Base-by-base conservation (phyloP, 2,888 invertebrate species). In the Orchesellides sinensis region DNA sequence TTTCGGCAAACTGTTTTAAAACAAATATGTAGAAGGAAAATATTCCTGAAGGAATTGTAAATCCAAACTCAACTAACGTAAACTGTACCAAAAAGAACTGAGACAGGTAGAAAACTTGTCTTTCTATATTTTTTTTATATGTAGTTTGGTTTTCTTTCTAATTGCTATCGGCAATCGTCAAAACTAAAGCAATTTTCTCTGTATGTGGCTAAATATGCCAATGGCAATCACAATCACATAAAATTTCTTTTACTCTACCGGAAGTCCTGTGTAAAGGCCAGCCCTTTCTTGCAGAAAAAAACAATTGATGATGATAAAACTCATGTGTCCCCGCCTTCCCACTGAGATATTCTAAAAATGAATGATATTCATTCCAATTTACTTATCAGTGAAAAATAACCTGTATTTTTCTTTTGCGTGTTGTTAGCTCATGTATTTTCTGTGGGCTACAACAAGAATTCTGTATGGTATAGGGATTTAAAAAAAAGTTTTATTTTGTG, bases 381-480 rank as follows among this genome's bases (percentile, higher is more conserved):
- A 69, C 77, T 79, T 79, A 79, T 79, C 79, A 61, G 52, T 25
- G 8, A n/a, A 10, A 54, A 23, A 4, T 14, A 14, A 4, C 21
- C 29, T 59, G 27, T 72, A 79, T 72, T 79, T 79, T 79, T 79
- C 61, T 79, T 70, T 79, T 69, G 79, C 79, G 70, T 79, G 79
- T 14, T 32, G 63, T 54, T 63, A 12, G 63, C 27, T 45, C 79
- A 63, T 79, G 70, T 54, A 61, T 68, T 77, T 69, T 49, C 35
- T 54, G n/a, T n/a, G 2, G 10, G 10, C 14, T 2, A 40, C 10
- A 40, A 40, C 40, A 5, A n/a, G n/a, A n/a, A 45, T 25, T 21
- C 19, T 19, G 3, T 23, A 59, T 14, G 19, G 52, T 29, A 59
- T 40, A 14, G 40, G 2, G 40, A 1, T 59, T 23, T n/a, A n/a